Percentiles rank a stretch among this genome's conserved stretches.
Evolutionary conservation across 2,797 vertebrate species (phyloP).

Genomic region (Chromis chromis): DNA sequence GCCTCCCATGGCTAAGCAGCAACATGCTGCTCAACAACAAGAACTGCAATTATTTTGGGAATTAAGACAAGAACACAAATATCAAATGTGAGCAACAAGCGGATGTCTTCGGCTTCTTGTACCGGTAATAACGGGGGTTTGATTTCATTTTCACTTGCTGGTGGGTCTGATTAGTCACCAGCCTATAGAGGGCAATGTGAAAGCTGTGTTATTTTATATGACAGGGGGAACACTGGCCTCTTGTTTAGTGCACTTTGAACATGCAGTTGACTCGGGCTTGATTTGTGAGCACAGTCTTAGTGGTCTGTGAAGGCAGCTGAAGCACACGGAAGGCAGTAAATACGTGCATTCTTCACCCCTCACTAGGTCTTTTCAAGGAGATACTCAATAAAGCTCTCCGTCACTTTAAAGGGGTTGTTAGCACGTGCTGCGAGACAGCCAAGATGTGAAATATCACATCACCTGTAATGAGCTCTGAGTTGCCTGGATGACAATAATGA

Average conservation of each 20-base stretch:
- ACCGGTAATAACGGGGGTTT: slow-evolving; percentile 36
- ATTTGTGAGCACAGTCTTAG: slow-evolving; percentile 49
- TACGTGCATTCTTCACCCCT: slow-evolving; percentile 60
- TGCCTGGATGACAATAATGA: slow-evolving; percentile 65
- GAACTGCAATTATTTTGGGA: slow-evolving; percentile 79
- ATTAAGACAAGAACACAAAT: slow-evolving; percentile 64
- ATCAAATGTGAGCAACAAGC: slow-evolving; percentile 69
- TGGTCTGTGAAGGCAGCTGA: slow-evolving; percentile 51
- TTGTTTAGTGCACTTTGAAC: slow-evolving; percentile 54
- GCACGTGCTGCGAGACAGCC: slow-evolving; percentile 41
- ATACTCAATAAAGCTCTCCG: slow-evolving; percentile 53
- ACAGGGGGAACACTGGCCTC: slow-evolving; percentile 31
- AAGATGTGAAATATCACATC: slow-evolving; percentile 68
- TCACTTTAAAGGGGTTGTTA: slow-evolving; percentile 57
- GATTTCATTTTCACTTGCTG: slow-evolving; percentile 6
- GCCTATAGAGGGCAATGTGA: slow-evolving; percentile 39
- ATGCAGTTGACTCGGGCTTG: slow-evolving; percentile 44
- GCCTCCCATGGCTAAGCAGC: slow-evolving; percentile 82
- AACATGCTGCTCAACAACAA: slow-evolving; percentile 77
- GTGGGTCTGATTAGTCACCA: slow-evolving; percentile 52
- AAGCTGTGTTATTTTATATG: slow-evolving; percentile 46
- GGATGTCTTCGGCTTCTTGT: slow-evolving; percentile 43
- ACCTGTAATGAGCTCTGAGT: slow-evolving; percentile 63
- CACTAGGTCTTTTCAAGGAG: slow-evolving; percentile 63
- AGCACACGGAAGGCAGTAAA: slow-evolving; percentile 56